A percentile compares a stretch with the other conserved stretches of the same genome.
Conservation (phyloP, 2,888 invertebrate species). For the Drosophila siamana region DNA sequence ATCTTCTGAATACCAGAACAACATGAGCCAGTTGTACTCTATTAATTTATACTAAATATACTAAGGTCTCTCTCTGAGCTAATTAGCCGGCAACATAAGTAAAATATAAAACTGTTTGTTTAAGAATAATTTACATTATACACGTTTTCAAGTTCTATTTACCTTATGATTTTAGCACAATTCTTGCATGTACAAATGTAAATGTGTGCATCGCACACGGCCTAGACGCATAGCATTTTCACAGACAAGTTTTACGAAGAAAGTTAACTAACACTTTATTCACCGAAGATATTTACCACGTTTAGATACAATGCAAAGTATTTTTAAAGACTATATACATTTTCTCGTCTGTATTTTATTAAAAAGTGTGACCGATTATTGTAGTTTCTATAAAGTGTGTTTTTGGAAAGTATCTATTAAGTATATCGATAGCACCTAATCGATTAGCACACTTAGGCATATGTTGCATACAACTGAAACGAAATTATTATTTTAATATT, state of each 20-base stretch:
- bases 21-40: background rate
- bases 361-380: background rate
- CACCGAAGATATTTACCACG: no score
- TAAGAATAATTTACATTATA: background rate
- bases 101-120: background rate
- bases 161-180: no score
- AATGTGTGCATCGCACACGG: no score
- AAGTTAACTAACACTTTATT: no score
- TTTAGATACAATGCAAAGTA: no score
- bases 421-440: background rate
- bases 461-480: background rate
- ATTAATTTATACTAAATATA: constrained; percentile 29
- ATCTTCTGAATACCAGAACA: constrained; percentile 24
- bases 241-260: no score
- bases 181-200: no score
- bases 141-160: no score
- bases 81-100: constrained; percentile 55
- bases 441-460: background rate
- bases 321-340: no score
- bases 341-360: background rate
- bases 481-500: no score
- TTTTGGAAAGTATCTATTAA: background rate
- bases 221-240: no score
- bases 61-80: constrained; percentile 7
- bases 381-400: background rate